Evolutionary conservation across 2,113 vertebrate species (phyloP).

Genomic region (Hypomesus transpacificus): DNA sequence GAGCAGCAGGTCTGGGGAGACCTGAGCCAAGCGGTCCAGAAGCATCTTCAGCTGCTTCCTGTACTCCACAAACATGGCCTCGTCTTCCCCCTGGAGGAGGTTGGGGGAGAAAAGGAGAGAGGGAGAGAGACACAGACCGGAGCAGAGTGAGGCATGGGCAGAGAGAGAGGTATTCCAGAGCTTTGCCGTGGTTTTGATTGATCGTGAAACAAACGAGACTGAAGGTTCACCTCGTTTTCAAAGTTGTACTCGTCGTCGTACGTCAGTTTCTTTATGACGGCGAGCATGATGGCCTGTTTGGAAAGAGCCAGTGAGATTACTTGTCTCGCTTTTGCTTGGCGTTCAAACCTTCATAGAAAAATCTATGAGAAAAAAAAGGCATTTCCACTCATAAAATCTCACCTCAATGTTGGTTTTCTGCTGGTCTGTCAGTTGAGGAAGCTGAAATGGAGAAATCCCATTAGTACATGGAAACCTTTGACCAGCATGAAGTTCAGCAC

Average conservation of each 20-base stretch:
- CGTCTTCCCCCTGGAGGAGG: conserved; percentile 86
- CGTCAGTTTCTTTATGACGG: conserved; percentile 96
- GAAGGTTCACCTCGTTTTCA: conserved; percentile 88
- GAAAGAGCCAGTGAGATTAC: not conserved
- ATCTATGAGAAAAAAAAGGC: not conserved
- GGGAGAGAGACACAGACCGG: not conserved
- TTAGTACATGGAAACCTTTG: not conserved
- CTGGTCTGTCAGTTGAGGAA: conserved; percentile 85
- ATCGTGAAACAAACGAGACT: not conserved
- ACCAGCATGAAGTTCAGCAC: not conserved
- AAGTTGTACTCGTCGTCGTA: conserved; percentile 99
- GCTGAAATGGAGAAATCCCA: conserved; percentile 67
- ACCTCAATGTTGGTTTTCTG: conserved; percentile 94
- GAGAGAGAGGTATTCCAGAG: not conserved
- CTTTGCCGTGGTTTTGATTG: not conserved
- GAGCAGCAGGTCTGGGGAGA: conserved; percentile 91
- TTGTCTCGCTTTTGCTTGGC: too few relatives aligned
- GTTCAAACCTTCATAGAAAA: not conserved
- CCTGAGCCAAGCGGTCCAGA: conserved; percentile 93
- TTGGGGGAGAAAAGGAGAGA: not conserved
- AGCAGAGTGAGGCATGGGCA: not conserved
- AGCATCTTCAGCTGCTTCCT: conserved; percentile 96
- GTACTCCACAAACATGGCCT: conserved; percentile 99
- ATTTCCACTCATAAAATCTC: conserved; percentile 33
- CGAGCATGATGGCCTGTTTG: conserved; percentile 89